Evolutionary conservation across 2,113 vertebrate species (phyloP), one percentile per base, ranked within the genome.

Genomic region (Empidonax traillii): DNA sequence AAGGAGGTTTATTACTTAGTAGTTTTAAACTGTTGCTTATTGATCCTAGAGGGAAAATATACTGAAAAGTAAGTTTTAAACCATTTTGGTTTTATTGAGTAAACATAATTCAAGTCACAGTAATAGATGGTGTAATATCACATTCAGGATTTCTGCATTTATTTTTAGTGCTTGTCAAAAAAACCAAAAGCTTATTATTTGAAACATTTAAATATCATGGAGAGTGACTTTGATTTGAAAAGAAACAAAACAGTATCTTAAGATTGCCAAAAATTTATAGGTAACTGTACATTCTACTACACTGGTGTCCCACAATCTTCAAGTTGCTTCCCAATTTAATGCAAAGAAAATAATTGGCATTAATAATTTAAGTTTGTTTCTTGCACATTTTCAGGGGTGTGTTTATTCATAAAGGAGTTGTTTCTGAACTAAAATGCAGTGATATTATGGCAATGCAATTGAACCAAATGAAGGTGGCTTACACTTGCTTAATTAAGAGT

Each of bases 61-160:
- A 81, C 59, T 44, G 47, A 86, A 96, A 97, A 85, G 25, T 72
- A 33, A 31, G 14, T 62, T 96, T 95, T 85, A 81, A 91, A 84
- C 18, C 9, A 77, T 79, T 92, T 56, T 28, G 7, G 25, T 65
- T 93, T 93, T 82, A 93, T 86, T 73, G 67, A 88, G 17, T n/a
- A 89, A 47, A 76, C 58, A 49, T 19, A 30, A 68, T 41, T 92
- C 15, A 81, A 88, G 15, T 89, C 51, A 73, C 79, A 77, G 74
- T n/a, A 66, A 41, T 1, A 76, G 14, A 86, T 1, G 1, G 3
- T 20, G 5, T 21, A 89, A 25, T n/a, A 53, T 11, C 23, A 51
- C 35, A 73, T 47, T 77, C 35, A 56, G 20, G 31, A 13, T 28
- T 24, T 75, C 39, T 5, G 4, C 39, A 63, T 71, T 65, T 49